Base-by-base conservation (phyloP, 2,113 vertebrate species). In the Cryptotis parvus region DNA sequence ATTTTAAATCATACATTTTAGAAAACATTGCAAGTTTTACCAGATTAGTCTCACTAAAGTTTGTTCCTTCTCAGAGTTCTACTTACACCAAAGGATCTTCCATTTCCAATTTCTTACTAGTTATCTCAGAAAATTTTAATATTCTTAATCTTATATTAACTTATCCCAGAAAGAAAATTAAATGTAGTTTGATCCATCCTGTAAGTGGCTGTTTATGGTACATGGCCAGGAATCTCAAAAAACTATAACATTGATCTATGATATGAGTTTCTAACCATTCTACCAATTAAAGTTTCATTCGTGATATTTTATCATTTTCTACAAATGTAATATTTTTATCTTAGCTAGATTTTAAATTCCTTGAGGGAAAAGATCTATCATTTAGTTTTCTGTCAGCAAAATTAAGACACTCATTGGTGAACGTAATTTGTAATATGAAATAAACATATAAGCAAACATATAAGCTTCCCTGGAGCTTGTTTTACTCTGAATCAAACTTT, bases 201-300 rank as follows among this genome's bases (percentile, higher is more conserved):
- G 1, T n/a, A 70, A 78, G 8, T 91, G 1, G 39, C 58, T 93
- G 70, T 63, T 75, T 95, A 92, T 58, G 55, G 39, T 33, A 68
- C 2, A 74, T 79, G 26, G 15, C 1, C 11, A 89, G 74, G 7
- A 55, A 55, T 55, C 55, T 58, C 55, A 58, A 58, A 58, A 58
- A 58, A 87, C 9, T 41, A 29, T 35, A 0, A 92, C 78, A 88
- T 4, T 66, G 10, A 55, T 69, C 0, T 0, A 18, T 83, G 15
- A 27, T 52, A 55, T 69, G 14, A 91, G 31, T 35, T 72, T 58
- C 6, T 41, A 61, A 29, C 88, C 74, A 65, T 89, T 92, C 4
- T 39, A 26, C 82, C 33, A 61, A 12, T 58, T 81, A 79, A 95
- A 16, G 10, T 49, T 94, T 79, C 22, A 0, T 58, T 77, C 73